A percentile compares a stretch with the other conserved stretches of the same genome.
Conservation (phyloP, 2,113 vertebrate genomes). For the Egretta garzetta region DNA sequence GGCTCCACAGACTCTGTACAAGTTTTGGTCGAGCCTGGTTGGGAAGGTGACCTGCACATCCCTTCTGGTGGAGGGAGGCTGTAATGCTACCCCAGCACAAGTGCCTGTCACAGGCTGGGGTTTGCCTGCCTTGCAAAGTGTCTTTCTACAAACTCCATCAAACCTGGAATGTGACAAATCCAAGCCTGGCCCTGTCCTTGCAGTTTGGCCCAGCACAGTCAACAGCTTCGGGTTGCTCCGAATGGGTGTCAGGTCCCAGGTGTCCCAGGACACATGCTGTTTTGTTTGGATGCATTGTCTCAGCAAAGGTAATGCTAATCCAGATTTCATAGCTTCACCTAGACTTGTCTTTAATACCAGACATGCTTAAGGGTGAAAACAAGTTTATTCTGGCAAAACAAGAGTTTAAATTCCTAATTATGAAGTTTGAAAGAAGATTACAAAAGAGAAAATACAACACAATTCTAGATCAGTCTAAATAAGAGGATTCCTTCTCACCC, state of each 20-base stretch:
- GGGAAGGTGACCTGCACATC: background rate
- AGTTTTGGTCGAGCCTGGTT: background rate
- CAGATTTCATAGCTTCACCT: background rate
- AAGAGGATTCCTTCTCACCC: background rate
- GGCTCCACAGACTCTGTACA: background rate
- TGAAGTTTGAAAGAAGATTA: background rate
- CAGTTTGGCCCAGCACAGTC: background rate
- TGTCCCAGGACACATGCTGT: background rate
- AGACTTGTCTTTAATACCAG: constrained; percentile 41
- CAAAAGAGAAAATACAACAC: background rate
- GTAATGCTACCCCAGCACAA: accelerated
- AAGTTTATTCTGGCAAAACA: constrained; percentile 49
- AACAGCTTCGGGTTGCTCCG: background rate
- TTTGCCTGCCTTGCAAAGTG: background rate
- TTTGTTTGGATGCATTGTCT: background rate
- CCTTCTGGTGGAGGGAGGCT: background rate
- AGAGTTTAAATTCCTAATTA: constrained; percentile 20
- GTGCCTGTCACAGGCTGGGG: background rate
- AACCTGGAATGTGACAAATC: background rate
- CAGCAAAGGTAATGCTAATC: background rate
- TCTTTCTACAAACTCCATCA: background rate
- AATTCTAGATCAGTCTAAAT: background rate
- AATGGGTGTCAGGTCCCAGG: background rate
- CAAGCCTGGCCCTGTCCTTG: background rate
- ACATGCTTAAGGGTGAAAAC: constrained; percentile 23